Evolutionary conservation across 1,140 invertebrate species (phyloP).

Genomic region (Meloidogyne exigua): DNA sequence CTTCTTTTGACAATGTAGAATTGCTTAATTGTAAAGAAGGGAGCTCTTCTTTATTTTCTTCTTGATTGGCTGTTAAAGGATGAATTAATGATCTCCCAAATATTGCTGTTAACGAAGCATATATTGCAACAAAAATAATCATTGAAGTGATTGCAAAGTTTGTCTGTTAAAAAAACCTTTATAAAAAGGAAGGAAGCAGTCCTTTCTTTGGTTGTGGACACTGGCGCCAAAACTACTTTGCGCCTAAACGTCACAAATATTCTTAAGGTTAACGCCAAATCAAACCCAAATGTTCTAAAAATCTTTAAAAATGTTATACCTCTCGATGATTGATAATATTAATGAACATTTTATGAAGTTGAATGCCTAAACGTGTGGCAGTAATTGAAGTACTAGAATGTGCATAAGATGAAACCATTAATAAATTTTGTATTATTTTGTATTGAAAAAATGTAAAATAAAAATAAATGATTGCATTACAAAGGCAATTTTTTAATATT

Average conservation of each 20-base stretch:
- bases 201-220: too few species aligned
- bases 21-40: background rate
- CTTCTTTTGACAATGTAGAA: background rate
- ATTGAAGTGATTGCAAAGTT: conserved; percentile 47
- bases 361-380: background rate
- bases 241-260: too few species aligned
- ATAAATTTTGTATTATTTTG: background rate
- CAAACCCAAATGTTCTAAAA: background rate
- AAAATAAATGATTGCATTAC: background rate
- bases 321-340: conserved; percentile 9
- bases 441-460: background rate
- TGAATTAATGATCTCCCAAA: conserved; percentile 35
- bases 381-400: background rate
- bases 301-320: background rate
- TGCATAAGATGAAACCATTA: background rate
- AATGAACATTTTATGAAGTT: background rate
- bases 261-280: too few species aligned
- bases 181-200: background rate
- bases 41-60: background rate
- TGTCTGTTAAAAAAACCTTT: conserved; percentile 30
- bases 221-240: too few species aligned
- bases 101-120: conserved; percentile 37
- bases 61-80: conserved; percentile 31
- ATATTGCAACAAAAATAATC: conserved; percentile 34
- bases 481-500: background rate